A percentile compares a stretch with the other conserved stretches of the same genome.
Conservation (phyloP, 2,888 invertebrate species). For the Sesia apiformis region DNA sequence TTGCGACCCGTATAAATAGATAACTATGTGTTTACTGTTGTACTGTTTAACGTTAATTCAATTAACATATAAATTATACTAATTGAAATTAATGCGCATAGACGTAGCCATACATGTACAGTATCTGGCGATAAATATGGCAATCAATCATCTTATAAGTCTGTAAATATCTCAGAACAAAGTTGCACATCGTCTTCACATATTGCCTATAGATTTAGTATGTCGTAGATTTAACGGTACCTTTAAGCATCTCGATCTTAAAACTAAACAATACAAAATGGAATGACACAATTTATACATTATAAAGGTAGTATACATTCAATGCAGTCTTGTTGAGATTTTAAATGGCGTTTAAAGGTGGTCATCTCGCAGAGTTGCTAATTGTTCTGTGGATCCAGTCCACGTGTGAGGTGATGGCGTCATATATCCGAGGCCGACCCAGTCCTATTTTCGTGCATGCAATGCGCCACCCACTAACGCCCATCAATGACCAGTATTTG, state of each 20-base stretch:
- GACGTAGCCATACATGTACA: no score
- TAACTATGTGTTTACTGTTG: no score
- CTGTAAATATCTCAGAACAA: no score
- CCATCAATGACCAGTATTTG: conserved; percentile 85
- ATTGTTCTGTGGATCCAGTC: conserved; percentile 90
- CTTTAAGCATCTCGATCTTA: not conserved
- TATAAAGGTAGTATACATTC: conserved; percentile 10
- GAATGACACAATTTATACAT: conserved; percentile 8
- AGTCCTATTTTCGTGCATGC: conserved; percentile 86
- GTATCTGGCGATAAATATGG: no score
- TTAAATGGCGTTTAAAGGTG: conserved; percentile 5
- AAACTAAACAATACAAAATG: conserved; percentile 9
- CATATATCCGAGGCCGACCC: conserved; percentile 87
- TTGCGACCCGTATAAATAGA: no score
- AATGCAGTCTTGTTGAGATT: conserved; percentile 39
- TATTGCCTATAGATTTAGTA: conserved; percentile 1
- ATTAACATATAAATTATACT: no score
- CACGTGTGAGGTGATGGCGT: conserved; percentile 86
- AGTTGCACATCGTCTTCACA: no score
- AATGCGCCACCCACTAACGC: conserved; percentile 90
- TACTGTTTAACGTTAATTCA: no score
- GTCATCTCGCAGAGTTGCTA: conserved; percentile 66
- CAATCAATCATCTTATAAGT: no score
- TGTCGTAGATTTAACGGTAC: not conserved
- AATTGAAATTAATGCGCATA: no score